phyloP scores from a whole-genome alignment of 2,888 invertebrate genomes.

The Erebia palarica region DNA sequence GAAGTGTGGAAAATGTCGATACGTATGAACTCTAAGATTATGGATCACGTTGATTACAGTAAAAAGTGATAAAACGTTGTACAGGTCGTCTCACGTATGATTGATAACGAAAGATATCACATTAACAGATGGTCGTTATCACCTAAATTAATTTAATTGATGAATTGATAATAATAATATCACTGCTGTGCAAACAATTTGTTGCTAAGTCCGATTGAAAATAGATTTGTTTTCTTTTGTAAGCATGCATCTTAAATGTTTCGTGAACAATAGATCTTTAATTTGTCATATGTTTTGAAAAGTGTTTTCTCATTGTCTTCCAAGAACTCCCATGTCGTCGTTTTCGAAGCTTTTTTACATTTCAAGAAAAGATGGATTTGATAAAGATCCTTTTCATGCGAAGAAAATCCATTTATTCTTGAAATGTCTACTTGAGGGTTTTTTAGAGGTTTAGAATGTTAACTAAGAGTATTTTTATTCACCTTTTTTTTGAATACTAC shows the following conservation, averaged over 20 bases:
- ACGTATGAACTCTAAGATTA: too few relatives aligned
- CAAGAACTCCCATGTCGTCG: too few relatives aligned
- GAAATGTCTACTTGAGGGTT: too few relatives aligned
- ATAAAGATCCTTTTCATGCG: neutral
- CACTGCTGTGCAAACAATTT: neutral
- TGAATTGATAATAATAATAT: neutral
- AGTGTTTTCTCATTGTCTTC: neutral
- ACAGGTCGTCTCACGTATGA: slow-evolving; percentile 36
- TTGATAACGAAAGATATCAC: slow-evolving; percentile 24
- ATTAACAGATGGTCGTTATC: slow-evolving; percentile 21
- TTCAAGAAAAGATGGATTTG: neutral
- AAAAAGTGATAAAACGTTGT: slow-evolving; percentile 16
- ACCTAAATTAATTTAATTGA: neutral
- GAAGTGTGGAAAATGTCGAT: neutral
- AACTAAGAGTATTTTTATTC: too few relatives aligned
- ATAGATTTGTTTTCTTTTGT: too few relatives aligned
- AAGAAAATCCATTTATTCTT: neutral
- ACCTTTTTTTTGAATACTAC: too few relatives aligned
- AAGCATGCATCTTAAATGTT: too few relatives aligned
- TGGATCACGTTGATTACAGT: neutral
- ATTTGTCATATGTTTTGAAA: too few relatives aligned
- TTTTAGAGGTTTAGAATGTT: too few relatives aligned
- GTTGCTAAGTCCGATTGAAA: neutral
- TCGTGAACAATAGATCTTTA: too few relatives aligned
- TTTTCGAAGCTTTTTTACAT: too few relatives aligned